Base-by-base conservation (phyloP, 1,140 invertebrate genomes). In the Sesamia nonagrioides region DNA sequence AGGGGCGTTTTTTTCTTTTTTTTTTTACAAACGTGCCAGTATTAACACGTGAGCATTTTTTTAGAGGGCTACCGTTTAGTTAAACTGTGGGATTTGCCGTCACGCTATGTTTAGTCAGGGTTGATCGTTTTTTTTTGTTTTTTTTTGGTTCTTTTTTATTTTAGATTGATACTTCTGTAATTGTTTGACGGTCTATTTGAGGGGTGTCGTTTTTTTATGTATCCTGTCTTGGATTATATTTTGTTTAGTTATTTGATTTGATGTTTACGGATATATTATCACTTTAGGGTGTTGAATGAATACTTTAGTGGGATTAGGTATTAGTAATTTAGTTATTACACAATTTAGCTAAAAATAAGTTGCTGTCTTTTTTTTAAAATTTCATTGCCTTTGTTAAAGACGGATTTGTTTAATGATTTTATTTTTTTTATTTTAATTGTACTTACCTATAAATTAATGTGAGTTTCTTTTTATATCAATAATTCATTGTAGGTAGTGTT, bases 151-250 rank as follows among this genome's bases (percentile, higher is more conserved):
- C 73, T 54, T 84, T 82, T 88, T 88, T 82, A 74, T 74, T 81
- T 83, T 78, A 77, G 74, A 88, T 86, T 90, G 84, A 86, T 87
- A 86, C 83, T 89, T 79, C 75, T 71, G 88, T 89, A 88, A 87
- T 88, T 88, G 88, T 93, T 93, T 91, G 87, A 92, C 90, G 90
- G 86, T 88, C 83, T 80, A 85, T 88, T 86, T 89, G 82, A 73
- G 69, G 76, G 75, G 54, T 54, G 81, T 76, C 52, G 48, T n/a
- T n/a, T 63, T 78, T 74, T 80, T 83, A 80, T 79, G 58, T 73
- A 35, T 63, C 21, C 21, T 45, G 54, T 63, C n/a, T n/a, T n/a
- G n/a, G n/a, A n/a, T 8, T 56, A 45, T 54, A 42, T 48, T 48
- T 40, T 69, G 58, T 58, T 33, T 50, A 15, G 54, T 33, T 78